Evolutionary conservation across 2,113 vertebrate genomes (phyloP), one percentile per base, ranked within the genome.

Genomic region (Cavia porcellus): DNA sequence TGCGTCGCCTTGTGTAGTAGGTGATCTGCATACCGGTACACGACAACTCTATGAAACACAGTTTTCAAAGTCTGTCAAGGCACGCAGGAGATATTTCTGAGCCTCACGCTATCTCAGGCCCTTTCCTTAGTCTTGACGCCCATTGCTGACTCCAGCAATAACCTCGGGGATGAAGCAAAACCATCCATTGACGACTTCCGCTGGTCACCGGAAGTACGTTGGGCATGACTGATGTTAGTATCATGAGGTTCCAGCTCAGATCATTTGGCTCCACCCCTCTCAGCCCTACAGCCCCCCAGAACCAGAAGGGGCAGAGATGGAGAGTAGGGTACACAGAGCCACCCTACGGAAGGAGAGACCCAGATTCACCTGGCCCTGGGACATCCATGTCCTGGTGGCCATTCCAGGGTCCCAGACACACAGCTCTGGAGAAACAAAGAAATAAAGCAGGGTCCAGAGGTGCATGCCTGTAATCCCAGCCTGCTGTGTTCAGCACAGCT

Each of bases 361-460:
- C 75, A 77, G 13, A 82, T 81, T 95, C 24, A 96, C 90, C 86
- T 83, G 95, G 66, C 50, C 24, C 8, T 86, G 25, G 0, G 81
- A n/a, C 6, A 0, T 38, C 52, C 84, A n/a, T 32, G 70, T 83
- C 86, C 82, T 11, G 2, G 35, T 62, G 42, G 81, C 68, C 90
- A 95, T 68, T 35, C 42, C 61, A 42, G 75, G 22, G 74, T 87
- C 61, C 42, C 2, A 4, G 30, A 45, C 52, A 42, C 13, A 24
- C 45, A 62, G 2, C n/a, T 38, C 15, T 13, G 5, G 38, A 83
- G 68, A 68, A 68, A 35, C 32, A 15, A 35, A 68, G 66, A 68
- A 68, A 32, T 32, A 66, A 66, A 68, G 32, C 64, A 66, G 64
- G 64, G 64, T 32, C 28, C 70, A 55, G 64, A 14, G 30, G 30